Conservation (phyloP, 2,113 vertebrate genomes). For the Galemys pyrenaicus region DNA sequence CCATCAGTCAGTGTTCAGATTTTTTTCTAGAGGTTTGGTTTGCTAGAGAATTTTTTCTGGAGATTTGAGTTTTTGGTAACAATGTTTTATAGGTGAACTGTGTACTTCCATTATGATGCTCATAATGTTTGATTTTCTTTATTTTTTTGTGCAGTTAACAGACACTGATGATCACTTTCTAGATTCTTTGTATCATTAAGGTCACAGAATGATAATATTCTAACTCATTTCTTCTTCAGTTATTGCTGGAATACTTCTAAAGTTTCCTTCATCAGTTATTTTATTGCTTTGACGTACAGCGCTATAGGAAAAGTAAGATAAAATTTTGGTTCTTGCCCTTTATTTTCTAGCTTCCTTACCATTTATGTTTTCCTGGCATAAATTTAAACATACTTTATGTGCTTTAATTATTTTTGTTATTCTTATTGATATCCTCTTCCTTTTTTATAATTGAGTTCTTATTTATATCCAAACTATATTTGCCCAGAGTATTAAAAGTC, state of each 20-base stretch:
- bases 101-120: neutral
- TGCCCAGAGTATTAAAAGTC: constrained; percentile 10
- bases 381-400: constrained; percentile 10
- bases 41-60: too few relatives aligned
- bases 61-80: neutral
- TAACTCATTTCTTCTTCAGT: neutral
- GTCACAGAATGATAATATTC: constrained; percentile 30
- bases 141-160: neutral
- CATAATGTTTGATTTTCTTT: neutral
- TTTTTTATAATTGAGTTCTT: constrained; percentile 39
- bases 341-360: constrained; percentile 46
- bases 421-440: neutral
- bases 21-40: neutral
- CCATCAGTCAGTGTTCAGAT: neutral
- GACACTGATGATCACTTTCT: neutral
- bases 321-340: neutral
- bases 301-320: neutral
- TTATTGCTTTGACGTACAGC: neutral
- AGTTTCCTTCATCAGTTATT: neutral
- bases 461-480: constrained; percentile 26
- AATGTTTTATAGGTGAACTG: neutral
- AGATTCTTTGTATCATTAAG: neutral
- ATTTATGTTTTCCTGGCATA: neutral
- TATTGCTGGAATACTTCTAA: constrained; percentile 14
- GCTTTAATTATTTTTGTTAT: constrained; percentile 39